These are phyloP conservation scores for Gadopsis bispinosus DNA, from an alignment of 2,797 vertebrate species.

Conservation along the genomic window DNA sequence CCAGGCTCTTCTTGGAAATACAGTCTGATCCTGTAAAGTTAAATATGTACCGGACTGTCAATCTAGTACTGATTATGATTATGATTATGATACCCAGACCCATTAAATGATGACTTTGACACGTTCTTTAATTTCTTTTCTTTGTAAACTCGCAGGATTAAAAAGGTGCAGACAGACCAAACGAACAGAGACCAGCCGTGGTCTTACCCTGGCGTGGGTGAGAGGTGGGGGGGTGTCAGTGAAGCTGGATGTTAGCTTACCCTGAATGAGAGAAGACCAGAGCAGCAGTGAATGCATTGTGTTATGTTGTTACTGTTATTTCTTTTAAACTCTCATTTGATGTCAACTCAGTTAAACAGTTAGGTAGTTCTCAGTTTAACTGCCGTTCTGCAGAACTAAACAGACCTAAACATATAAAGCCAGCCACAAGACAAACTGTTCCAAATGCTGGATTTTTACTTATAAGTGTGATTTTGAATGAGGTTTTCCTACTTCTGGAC, in stretches of 20 bases:
- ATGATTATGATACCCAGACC: neutral
- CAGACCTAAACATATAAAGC: no score
- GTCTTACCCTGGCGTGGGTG: slow-evolving; percentile 81
- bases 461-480: no score
- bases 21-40: neutral
- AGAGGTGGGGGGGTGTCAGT: slow-evolving; percentile 76
- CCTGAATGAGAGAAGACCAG: slow-evolving; percentile 83
- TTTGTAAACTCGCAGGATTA: neutral
- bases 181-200: slow-evolving; percentile 63
- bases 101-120: neutral
- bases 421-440: no score
- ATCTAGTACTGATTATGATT: neutral
- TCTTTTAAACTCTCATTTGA: slow-evolving; percentile 35
- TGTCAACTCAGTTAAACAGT: slow-evolving; percentile 37
- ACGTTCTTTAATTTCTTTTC: neutral
- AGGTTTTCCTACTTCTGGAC: no score
- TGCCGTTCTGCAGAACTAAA: neutral
- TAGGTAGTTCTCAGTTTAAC: neutral
- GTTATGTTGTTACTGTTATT: slow-evolving; percentile 38
- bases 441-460: no score
- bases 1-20: neutral
- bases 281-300: slow-evolving; percentile 75
- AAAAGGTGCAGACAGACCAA: slow-evolving; percentile 39
- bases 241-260: slow-evolving; percentile 80
- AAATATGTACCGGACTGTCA: neutral